These are phyloP conservation scores for Bradypodion ventrale DNA, from an alignment of 2,797 vertebrate species.

Conservation along the genomic window DNA sequence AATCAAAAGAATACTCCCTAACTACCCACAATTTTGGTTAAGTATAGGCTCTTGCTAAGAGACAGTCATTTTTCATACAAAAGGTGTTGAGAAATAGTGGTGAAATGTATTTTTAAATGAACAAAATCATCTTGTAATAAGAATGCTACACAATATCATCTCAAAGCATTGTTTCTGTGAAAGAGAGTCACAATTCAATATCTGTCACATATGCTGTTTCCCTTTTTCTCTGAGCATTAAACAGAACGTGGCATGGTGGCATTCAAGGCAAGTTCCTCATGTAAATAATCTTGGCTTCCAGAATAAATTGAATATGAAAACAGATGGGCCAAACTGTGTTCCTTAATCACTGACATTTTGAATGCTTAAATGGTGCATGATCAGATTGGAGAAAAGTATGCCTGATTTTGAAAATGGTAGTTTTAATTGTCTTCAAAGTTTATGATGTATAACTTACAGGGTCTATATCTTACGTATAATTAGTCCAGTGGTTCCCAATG, in stretches of 20 bases:
- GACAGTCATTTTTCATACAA: slow-evolving; percentile 52
- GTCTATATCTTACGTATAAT: no score
- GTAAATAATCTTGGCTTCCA: background rate
- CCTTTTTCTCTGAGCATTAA: background rate
- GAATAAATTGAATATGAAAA: slow-evolving; percentile 4
- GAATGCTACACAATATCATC: slow-evolving; percentile 30
- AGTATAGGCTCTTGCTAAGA: slow-evolving; percentile 58
- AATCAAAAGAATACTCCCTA: slow-evolving; percentile 52
- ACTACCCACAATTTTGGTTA: slow-evolving; percentile 66
- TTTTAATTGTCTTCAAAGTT: slow-evolving; percentile 39
- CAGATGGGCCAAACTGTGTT: slow-evolving; percentile 15
- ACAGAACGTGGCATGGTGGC: background rate
- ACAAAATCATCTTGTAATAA: slow-evolving; percentile 43
- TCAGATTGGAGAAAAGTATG: slow-evolving; percentile 40
- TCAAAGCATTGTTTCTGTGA: slow-evolving; percentile 15
- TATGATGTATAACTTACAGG: slow-evolving; percentile 46
- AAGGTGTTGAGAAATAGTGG: slow-evolving; percentile 54
- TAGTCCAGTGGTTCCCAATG: no score
- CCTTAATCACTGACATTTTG: slow-evolving; percentile 6
- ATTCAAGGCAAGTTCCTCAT: background rate
- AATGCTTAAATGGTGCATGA: background rate
- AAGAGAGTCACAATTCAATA: background rate
- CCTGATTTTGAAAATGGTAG: slow-evolving; percentile 45
- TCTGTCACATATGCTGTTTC: background rate
- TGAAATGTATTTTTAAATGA: slow-evolving; percentile 57